Base-by-base conservation (phyloP, 2,113 vertebrate species). In the Shinisaurus crocodilurus region DNA sequence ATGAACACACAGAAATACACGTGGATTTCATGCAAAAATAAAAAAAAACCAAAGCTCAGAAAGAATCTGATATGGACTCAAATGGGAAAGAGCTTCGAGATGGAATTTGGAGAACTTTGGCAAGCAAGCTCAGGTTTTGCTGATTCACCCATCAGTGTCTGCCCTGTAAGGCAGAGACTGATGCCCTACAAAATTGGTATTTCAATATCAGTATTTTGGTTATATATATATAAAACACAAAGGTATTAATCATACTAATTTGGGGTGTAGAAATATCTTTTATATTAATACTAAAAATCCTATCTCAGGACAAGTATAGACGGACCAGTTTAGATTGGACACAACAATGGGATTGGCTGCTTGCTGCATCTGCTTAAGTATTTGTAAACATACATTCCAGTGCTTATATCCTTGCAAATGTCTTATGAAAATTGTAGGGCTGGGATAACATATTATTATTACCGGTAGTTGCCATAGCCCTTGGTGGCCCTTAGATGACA, bases 381-480 rank as follows among this genome's bases (percentile, higher is more conserved):
- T 77, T 79, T 83, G 79, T 57, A 69, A 88, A 54, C 37, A 84
- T 67, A 76, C 57, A 88, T 77, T 79, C 23, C 72, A 76, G 29
- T 85, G 54, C 76, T 79, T 80, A 69, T 57, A 50, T 79, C 65
- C 63, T 40, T 91, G 43, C 43, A 83, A 91, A 65, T 45, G 60
- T 85, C 37, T 67, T 48, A 60, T 77, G 86, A 84, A 90, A 77
- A 84, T 84, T 84, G 23, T 85, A 88, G 45, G 72, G 60, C 20
- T 80, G 37, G 20, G 75, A 82, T 50, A 81, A 29, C 75, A 48
- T 90, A 81, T 57, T 90, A 86, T 72, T 90, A n/a, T n/a, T n/a
- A n/a, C n/a, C n/a, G n/a, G n/a, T n/a, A 74, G 76, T 90, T 86
- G 65, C 65, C 27, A 60, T 32, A 60, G 81, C 29, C 54, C 34